phyloP scores from a whole-genome alignment of 1,140 invertebrate species.

The Drosophila mauritiana region DNA sequence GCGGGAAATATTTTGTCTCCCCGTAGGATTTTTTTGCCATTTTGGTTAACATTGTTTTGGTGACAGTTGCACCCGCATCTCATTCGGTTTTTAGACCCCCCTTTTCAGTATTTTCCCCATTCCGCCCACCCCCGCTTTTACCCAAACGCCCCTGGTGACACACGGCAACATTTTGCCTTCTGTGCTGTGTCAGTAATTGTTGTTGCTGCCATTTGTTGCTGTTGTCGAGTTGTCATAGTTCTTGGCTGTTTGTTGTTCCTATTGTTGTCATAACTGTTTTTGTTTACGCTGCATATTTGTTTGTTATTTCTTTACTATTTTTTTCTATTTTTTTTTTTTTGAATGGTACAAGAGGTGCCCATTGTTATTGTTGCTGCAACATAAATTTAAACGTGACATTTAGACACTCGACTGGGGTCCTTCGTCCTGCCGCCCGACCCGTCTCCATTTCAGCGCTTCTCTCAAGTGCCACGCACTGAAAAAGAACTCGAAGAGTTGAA shows the following conservation, averaged over 20 bases:
- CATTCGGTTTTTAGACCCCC: constrained; percentile 3
- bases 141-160: constrained; percentile 18
- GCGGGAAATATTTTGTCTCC: constrained; percentile 31
- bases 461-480: constrained; percentile 53
- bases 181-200: constrained; percentile 57
- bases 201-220: constrained; percentile 40
- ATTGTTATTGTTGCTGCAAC: constrained; percentile 61
- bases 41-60: constrained; percentile 69
- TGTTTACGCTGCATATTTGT: constrained; percentile 61
- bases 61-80: constrained; percentile 64
- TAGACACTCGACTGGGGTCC: constrained; percentile 53
- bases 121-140: too few relatives aligned
- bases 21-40: constrained; percentile 42
- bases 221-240: constrained; percentile 60
- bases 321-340: not conserved
- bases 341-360: not conserved
- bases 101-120: too few relatives aligned
- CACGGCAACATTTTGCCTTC: constrained; percentile 52
- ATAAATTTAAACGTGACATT: constrained; percentile 75
- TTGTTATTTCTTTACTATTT: too few relatives aligned
- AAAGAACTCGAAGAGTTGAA: constrained; percentile 38
- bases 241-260: constrained; percentile 65
- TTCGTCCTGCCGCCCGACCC: constrained; percentile 1
- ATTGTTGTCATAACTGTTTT: constrained; percentile 75
- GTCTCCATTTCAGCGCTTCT: constrained; percentile 7